phyloP scores from a whole-genome alignment of 2,113 vertebrate species.

The Cnemophilus loriae region DNA sequence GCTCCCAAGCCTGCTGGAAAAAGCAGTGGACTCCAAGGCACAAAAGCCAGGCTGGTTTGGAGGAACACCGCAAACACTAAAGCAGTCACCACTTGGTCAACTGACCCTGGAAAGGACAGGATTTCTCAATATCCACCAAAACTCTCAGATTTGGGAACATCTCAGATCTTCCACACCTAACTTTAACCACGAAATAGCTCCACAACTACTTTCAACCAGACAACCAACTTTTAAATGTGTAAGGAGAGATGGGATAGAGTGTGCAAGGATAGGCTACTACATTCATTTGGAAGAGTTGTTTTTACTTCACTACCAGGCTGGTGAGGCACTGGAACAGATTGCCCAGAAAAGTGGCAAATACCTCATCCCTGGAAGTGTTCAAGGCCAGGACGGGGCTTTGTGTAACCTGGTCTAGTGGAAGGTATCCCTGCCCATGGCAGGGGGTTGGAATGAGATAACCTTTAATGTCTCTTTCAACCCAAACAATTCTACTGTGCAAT shows the following conservation, averaged over 20 bases:
- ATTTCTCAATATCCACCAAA: neutral
- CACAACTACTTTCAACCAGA: neutral
- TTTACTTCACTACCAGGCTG: neutral
- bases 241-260: neutral
- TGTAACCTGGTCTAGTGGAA: neutral
- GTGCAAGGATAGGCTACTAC: neutral
- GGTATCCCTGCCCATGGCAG: neutral
- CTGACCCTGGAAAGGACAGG: neutral
- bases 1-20: neutral
- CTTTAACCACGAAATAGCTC: neutral
- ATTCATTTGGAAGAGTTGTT: neutral
- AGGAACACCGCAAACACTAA: neutral
- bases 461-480: neutral
- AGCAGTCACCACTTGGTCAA: neutral
- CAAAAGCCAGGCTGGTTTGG: neutral
- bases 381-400: neutral
- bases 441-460: neutral
- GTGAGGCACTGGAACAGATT: neutral
- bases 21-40: neutral
- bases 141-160: neutral
- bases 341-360: neutral
- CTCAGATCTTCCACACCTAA: neutral
- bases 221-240: neutral
- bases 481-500: neutral
- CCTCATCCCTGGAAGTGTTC: neutral